Percentiles rank a stretch among this genome's conserved stretches.
Conservation (phyloP, 2,797 vertebrate genomes). For the Phyllotis vaccarum region DNA sequence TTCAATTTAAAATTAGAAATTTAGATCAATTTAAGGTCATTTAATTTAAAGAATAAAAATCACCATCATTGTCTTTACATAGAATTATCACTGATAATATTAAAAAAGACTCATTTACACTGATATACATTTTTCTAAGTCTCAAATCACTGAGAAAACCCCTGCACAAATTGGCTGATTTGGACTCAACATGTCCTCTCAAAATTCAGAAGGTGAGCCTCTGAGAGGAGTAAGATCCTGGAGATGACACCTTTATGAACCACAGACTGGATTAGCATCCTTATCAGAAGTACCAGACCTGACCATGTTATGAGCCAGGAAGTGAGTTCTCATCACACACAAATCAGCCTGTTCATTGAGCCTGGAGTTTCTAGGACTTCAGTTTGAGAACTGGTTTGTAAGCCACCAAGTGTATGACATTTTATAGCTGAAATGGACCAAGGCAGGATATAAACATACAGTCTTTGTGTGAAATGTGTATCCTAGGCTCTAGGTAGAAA, state of each 20-base stretch:
- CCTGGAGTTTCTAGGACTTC: neutral
- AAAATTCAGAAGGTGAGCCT: neutral
- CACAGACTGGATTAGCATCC: too few species aligned
- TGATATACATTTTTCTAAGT: conserved; percentile 37
- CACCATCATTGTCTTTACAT: neutral
- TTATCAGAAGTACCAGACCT: too few species aligned
- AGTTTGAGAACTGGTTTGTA: neutral
- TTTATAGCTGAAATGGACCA: neutral
- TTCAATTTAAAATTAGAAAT: neutral
- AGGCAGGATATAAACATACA: neutral
- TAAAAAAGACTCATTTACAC: conserved; percentile 31
- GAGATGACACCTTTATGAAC: too few species aligned
- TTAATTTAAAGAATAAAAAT: neutral
- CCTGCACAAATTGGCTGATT: neutral
- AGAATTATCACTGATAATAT: neutral
- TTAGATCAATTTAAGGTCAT: neutral
- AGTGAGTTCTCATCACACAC: neutral
- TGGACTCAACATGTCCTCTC: accelerated
- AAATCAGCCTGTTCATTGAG: neutral
- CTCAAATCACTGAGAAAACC: neutral
- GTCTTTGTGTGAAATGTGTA: conserved; percentile 20
- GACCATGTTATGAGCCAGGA: neutral
- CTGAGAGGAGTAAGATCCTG: neutral
- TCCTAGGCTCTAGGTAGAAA: neutral
- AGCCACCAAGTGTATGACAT: neutral